Evolutionary conservation across 92 coral and sea anemone species (phyloP).

Genomic region (Desmophyllum pertusum): DNA sequence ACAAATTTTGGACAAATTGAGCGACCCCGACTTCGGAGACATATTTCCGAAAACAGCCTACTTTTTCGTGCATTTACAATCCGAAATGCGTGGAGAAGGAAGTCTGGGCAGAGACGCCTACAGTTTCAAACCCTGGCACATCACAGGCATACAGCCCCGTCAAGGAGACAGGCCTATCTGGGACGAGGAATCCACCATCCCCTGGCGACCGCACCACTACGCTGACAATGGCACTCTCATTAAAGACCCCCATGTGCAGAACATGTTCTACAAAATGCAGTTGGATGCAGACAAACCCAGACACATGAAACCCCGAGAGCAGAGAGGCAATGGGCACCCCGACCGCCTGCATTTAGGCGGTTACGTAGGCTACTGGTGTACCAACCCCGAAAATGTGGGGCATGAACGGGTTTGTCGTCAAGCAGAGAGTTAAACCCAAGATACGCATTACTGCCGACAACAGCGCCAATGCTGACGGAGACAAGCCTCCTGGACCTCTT

Average conservation of each 20-base stretch:
- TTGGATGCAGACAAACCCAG: neutral
- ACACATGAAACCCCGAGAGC: neutral
- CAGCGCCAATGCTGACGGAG: neutral
- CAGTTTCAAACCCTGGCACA: neutral
- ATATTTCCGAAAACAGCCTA: neutral
- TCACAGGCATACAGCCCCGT: neutral
- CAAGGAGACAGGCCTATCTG: neutral
- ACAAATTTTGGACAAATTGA: neutral
- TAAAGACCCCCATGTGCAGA: neutral
- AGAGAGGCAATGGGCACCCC: conserved; percentile 6
- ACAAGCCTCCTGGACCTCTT: conserved; percentile 4
- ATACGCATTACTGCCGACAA: neutral
- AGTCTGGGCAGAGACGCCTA: neutral
- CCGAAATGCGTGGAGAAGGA: neutral
- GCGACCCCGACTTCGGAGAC: neutral
- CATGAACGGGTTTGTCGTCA: neutral
- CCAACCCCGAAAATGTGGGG: neutral
- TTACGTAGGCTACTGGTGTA: neutral
- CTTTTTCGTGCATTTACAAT: neutral
- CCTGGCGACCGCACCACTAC: conserved; percentile 4
- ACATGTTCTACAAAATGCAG: conserved; percentile 12
- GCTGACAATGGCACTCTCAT: neutral
- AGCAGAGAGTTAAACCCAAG: neutral
- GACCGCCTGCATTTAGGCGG: neutral
- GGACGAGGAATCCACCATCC: neutral